A percentile compares a stretch with the other conserved stretches of the same genome.
phyloP scores from a whole-genome alignment of 2,797 vertebrate genomes.

The Gymnodraco acuticeps region DNA sequence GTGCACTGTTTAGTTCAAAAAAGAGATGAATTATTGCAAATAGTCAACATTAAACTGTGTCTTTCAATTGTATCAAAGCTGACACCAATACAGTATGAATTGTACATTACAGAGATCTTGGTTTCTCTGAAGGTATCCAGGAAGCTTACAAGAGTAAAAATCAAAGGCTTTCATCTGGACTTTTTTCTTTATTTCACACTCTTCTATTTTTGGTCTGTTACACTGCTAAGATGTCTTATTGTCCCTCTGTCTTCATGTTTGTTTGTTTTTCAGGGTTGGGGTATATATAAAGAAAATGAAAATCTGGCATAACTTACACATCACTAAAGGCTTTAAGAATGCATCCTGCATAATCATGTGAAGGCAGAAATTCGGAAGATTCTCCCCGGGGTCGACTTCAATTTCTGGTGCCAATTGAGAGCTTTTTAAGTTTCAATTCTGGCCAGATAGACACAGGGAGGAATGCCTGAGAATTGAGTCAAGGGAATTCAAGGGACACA shows the following conservation, averaged over 20 bases:
- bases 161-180: conserved; percentile 28
- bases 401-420: conserved; percentile 52
- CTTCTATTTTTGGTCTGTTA: neutral
- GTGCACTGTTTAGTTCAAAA: neutral
- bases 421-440: conserved; percentile 49
- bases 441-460: conserved; percentile 36
- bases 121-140: conserved; percentile 5
- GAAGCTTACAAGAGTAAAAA: conserved; percentile 26
- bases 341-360: conserved; percentile 55
- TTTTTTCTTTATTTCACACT: conserved; percentile 2
- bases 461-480: conserved; percentile 45
- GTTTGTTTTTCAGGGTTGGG: conserved; percentile 6
- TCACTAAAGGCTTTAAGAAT: conserved; percentile 48
- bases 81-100: neutral
- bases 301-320: conserved; percentile 35
- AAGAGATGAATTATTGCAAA: neutral
- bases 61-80: conserved; percentile 4
- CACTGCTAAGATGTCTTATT: conserved; percentile 8
- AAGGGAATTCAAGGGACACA: conserved; percentile 63
- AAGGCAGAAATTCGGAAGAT: conserved; percentile 44
- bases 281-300: conserved; percentile 18
- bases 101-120: conserved; percentile 1
- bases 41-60: neutral
- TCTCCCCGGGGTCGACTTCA: conserved; percentile 55
- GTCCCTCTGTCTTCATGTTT: conserved; percentile 29